Base-by-base conservation (phyloP, 2,888 invertebrate species). In the Dinocampus coccinellae region DNA sequence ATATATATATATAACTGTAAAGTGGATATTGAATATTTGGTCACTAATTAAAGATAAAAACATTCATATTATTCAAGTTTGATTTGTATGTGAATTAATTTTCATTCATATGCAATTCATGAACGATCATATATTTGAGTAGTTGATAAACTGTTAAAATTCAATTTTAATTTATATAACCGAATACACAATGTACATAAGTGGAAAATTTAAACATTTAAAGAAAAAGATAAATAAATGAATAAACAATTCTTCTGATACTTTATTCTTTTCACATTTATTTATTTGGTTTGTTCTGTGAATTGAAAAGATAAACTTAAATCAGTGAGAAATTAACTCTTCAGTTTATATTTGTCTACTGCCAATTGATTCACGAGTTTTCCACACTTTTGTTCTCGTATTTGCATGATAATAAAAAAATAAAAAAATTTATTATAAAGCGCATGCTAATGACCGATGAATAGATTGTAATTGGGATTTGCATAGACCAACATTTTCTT, bases 11-110 rank as follows among this genome's bases (percentile, higher is more conserved):
- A n/a, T 29, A 29, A 29, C n/a, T n/a, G n/a, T n/a, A n/a, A n/a
- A n/a, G n/a, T n/a, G n/a, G n/a, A n/a, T n/a, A n/a, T n/a, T n/a
- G n/a, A n/a, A n/a, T n/a, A 20, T 55, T 52, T 16, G 76, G 73
- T 75, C 73, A 77, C 70, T 75, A 77, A 78, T 78, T 75, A 76
- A 76, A 73, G 69, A 69, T 75, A 76, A 77, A 72, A 55, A 36
- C 24, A 42, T 7, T 47, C 9, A 16, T 47, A 7, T 16, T 47
- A 16, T 16, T 16, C 16, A 3, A 20, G 16, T 47, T n/a, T 20
- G 9, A 6, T 16, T n/a, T 20, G 16, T 47, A 20, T 16, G 4
- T 7, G 16, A 7, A 47, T 7, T 47, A n/a, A 13, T 13, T n/a
- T n/a, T n/a, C n/a, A 47, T 47, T 47, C 47, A n/a, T 3, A 47